Conservation (phyloP, 2,797 vertebrate species). For the Argyrosomus regius region DNA sequence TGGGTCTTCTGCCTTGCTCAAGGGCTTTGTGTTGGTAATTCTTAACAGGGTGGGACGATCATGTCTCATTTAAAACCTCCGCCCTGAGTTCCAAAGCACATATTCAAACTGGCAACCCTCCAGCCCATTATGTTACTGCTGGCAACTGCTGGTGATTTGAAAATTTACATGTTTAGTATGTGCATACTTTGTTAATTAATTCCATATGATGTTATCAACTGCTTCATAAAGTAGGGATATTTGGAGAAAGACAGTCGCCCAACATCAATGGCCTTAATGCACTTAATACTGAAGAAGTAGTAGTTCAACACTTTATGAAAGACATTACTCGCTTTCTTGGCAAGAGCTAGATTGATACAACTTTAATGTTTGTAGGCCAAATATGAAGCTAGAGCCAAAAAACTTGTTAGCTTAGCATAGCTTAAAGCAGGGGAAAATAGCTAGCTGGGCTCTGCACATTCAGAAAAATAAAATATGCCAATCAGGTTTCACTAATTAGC, state of each 20-base stretch:
- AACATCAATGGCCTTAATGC: background rate
- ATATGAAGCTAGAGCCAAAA: background rate
- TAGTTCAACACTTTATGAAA: background rate
- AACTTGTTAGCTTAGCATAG: background rate
- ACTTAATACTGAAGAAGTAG: background rate
- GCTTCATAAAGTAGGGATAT: background rate
- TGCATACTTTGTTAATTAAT: conserved; percentile 16
- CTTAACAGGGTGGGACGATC: background rate
- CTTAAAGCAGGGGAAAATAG: background rate
- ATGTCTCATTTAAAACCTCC: conserved; percentile 20
- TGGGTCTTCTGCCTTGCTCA: conserved; percentile 27
- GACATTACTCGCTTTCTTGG: background rate
- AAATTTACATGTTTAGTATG: conserved; percentile 44
- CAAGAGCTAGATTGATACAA: background rate
- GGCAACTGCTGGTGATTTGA: conserved; percentile 34
- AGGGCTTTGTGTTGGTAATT: conserved; percentile 14
- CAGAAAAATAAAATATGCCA: too few species aligned
- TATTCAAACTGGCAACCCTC: conserved; percentile 54
- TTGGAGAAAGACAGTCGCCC: background rate
- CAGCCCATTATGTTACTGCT: conserved; percentile 28
- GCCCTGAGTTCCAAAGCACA: conserved; percentile 9
- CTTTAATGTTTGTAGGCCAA: background rate
- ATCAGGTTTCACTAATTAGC: too few species aligned
- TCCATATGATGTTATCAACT: conserved; percentile 42
- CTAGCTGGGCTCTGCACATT: background rate